Conservation (phyloP, 2,797 vertebrate genomes). For the Sardinella longiceps region DNA sequence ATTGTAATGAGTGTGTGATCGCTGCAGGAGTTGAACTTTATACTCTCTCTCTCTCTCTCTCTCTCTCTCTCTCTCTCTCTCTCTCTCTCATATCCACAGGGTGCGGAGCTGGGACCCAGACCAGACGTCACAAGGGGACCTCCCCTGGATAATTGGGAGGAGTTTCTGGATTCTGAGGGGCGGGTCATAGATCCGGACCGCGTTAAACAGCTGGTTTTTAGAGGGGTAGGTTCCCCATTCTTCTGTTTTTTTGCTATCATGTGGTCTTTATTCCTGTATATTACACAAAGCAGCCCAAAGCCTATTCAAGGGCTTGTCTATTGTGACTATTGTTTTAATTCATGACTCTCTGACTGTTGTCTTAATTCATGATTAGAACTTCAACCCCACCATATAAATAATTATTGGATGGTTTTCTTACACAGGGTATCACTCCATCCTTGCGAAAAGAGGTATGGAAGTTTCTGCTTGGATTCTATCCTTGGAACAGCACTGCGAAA, state of each 20-base stretch:
- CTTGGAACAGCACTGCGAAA: slow-evolving; percentile 81
- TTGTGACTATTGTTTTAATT: background rate
- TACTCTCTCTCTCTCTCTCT: background rate
- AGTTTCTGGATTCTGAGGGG: slow-evolving; percentile 81
- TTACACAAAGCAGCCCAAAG: background rate
- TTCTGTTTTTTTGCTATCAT: background rate
- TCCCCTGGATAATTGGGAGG: slow-evolving; percentile 81
- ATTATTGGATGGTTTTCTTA: background rate
- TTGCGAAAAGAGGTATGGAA: slow-evolving; percentile 88
- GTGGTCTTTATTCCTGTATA: background rate
- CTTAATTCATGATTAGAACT: background rate
- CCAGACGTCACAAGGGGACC: slow-evolving; percentile 75
- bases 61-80: background rate
- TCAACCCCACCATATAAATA: background rate
- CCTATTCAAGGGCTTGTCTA: background rate
- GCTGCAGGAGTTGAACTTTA: background rate
- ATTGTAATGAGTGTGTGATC: background rate
- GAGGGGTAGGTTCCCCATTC: slow-evolving; percentile 75
- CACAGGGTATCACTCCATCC: slow-evolving; percentile 78
- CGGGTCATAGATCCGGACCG: slow-evolving; percentile 73
- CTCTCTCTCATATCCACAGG: slow-evolving; percentile 51
- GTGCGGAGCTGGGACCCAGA: slow-evolving; percentile 82
- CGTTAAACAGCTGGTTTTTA: slow-evolving; percentile 83
- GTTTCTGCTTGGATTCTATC: slow-evolving; percentile 87
- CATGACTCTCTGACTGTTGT: background rate